Base-by-base conservation (phyloP, 2,113 vertebrate genomes). In the Osmerus mordax region DNA sequence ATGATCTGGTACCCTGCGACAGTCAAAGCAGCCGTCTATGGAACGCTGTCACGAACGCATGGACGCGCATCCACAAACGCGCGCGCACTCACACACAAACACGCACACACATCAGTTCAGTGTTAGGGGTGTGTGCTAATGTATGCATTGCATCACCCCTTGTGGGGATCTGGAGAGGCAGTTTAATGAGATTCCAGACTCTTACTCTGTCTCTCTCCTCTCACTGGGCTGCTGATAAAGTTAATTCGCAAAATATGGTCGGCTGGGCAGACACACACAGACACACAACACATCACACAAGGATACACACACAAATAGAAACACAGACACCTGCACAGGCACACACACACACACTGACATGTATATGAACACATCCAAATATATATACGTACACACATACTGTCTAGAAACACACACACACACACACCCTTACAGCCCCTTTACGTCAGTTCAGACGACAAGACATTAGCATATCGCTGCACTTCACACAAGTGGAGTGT, bases 131-230 rank as follows among this genome's bases (percentile, higher is more conserved):
- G 65, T 70, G 41, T 3, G 69, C 70, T 84, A 87, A 85, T 87
- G 80, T 83, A 88, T 88, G 73, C 91, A 87, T 91, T 94, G 94
- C 94, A 95, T 95, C 94, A 91, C 91, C 92, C 89, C 83, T 91
- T 61, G 36, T 78, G 81, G 83, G 87, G 87, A 90, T 85, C 88
- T 83, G 84, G 89, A 86, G 91, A 91, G 90, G 82, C 89, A 80
- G 85, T 90, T 91, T 94, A 91, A 93, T 90, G 90, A 92, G 84
- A 90, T 91, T 88, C 81, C 60, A 72, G 76, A 85, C 86, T 77
- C 77, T 83, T 70, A 78, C 78, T 90, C 84, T 82, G 86, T 83
- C 85, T 84, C 78, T 75, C 73, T 47, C 84, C 83, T 90, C 76
- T 82, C 81, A 84, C 83, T 56, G 85, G 81, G 80, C 84, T 89